These are phyloP conservation scores for Punctoribates punctum DNA, from an alignment of 2,888 invertebrate species.

Conservation along the genomic window DNA sequence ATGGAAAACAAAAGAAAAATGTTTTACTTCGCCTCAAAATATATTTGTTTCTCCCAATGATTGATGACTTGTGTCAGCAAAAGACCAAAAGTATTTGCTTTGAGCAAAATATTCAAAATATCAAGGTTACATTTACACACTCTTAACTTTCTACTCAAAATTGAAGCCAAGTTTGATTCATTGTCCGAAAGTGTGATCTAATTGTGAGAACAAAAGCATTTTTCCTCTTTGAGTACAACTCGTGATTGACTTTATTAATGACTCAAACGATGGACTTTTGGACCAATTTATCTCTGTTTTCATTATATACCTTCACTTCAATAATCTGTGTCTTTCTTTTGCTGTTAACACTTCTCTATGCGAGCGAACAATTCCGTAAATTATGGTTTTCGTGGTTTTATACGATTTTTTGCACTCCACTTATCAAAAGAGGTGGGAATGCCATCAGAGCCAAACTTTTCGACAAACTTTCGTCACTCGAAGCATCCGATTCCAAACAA, in stretches of 20 bases:
- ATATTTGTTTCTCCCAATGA: not conserved
- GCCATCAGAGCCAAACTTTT: constrained; percentile 29
- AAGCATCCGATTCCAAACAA: constrained; percentile 11
- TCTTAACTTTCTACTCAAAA: not conserved
- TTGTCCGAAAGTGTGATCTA: not conserved
- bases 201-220: not conserved
- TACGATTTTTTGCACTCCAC: constrained; percentile 28
- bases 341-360: constrained; percentile 20
- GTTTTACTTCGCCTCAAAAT: not conserved
- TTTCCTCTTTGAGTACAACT: not conserved
- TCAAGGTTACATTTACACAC: no score
- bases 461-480: constrained; percentile 28
- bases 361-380: constrained; percentile 26
- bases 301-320: not conserved
- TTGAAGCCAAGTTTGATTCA: no score
- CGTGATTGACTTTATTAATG: not conserved
- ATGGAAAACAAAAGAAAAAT: not conserved
- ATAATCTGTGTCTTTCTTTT: constrained; percentile 22
- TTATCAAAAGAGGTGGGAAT: constrained; percentile 26
- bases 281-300: constrained; percentile 7
- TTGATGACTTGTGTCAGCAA: not conserved
- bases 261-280: not conserved
- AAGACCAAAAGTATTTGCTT: not conserved
- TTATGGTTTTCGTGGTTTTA: constrained; percentile 36
- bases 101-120: not conserved